Evolutionary conservation across 2,888 invertebrate species (phyloP).

Genomic region (Steromphala cineraria): DNA sequence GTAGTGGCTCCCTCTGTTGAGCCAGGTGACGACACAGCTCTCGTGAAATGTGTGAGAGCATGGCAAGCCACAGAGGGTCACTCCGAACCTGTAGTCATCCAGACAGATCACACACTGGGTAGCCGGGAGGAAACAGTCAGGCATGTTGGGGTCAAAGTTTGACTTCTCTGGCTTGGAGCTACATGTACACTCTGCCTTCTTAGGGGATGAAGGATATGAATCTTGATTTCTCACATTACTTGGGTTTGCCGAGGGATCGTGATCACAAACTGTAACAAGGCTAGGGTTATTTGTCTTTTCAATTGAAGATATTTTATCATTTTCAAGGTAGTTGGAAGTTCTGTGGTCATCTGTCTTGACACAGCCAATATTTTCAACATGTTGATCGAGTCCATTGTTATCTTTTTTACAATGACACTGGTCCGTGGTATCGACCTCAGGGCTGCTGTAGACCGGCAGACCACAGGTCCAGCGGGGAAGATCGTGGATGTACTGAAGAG

Average conservation of each 20-base stretch:
- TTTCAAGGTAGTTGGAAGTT: too few relatives aligned
- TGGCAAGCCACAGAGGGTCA: constrained; percentile 77
- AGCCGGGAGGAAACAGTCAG: constrained; percentile 71
- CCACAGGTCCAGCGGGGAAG: constrained; percentile 77
- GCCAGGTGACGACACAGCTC: constrained; percentile 77
- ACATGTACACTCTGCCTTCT: not conserved
- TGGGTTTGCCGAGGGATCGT: not conserved
- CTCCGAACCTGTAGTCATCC: constrained; percentile 74
- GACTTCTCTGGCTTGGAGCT: not conserved
- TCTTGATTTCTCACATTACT: not conserved
- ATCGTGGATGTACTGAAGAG: constrained; percentile 76
- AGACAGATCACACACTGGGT: constrained; percentile 78
- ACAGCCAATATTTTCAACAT: not conserved
- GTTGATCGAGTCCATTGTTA: not conserved
- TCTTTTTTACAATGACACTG: not conserved
- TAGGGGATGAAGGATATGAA: not conserved
- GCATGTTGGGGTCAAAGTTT: constrained; percentile 37
- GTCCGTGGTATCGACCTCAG: not conserved
- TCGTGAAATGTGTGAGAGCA: constrained; percentile 78
- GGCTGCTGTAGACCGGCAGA: constrained; percentile 10
- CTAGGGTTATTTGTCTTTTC: too few relatives aligned
- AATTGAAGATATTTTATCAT: too few relatives aligned
- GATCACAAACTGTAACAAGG: too few relatives aligned
- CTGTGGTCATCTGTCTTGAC: too few relatives aligned
- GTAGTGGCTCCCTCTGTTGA: constrained; percentile 77